Conservation (phyloP, 2,797 vertebrate species). For the Urocyon cinereoargenteus region DNA sequence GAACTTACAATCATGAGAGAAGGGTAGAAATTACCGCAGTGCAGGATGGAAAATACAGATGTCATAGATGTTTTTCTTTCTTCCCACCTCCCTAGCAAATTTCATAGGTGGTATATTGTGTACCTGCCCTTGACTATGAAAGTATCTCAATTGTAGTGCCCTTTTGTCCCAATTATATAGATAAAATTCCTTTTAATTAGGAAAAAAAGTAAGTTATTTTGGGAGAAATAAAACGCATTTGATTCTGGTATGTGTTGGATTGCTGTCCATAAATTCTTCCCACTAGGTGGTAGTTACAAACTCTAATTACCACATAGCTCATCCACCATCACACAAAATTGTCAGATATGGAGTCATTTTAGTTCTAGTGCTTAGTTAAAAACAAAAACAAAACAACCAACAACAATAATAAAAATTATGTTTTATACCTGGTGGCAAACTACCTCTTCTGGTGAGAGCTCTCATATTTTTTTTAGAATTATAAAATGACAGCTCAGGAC, state of each 20-base stretch:
- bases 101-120: background rate
- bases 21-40: background rate
- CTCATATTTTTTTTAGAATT: slow-evolving; percentile 23
- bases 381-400: slow-evolving; percentile 38
- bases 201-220: background rate
- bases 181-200: background rate
- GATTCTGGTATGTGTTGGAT: background rate
- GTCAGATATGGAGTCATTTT: background rate
- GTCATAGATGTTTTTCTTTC: background rate
- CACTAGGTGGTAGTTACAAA: background rate
- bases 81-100: background rate
- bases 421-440: background rate
- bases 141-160: background rate
- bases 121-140: background rate
- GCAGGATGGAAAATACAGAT: background rate
- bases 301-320: slow-evolving; percentile 8
- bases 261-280: background rate
- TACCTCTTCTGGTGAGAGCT: background rate
- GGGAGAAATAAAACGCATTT: background rate
- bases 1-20: background rate
- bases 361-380: background rate
- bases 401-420: background rate
- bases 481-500: slow-evolving; percentile 44
- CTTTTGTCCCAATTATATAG: background rate
- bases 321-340: background rate